Conservation (phyloP, 2,888 invertebrate genomes). For the Tanytarsus gracilentus region DNA sequence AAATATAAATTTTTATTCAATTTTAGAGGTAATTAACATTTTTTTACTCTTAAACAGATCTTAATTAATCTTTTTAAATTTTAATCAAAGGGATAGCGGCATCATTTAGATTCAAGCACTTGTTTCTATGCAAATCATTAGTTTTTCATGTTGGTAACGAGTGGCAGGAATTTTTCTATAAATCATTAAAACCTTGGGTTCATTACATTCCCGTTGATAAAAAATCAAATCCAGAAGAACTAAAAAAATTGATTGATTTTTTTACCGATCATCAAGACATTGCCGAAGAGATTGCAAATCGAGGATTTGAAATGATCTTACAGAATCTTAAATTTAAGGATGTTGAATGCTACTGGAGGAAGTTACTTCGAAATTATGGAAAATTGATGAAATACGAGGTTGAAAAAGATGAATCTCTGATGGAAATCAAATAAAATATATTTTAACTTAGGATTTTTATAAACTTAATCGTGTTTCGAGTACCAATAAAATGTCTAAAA, state of each 20-base stretch:
- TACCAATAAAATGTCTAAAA: too few relatives aligned
- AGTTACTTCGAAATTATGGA: slow-evolving; percentile 62
- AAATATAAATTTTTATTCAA: slow-evolving; percentile 90
- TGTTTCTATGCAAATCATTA: slow-evolving; percentile 84
- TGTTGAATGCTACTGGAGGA: slow-evolving; percentile 79
- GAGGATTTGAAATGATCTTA: slow-evolving; percentile 76
- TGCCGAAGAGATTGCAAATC: slow-evolving; percentile 66
- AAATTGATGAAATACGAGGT: slow-evolving; percentile 62
- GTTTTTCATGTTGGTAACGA: slow-evolving; percentile 91
- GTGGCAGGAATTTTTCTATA: slow-evolving; percentile 94
- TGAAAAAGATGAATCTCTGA: slow-evolving; percentile 49
- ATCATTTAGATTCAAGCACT: slow-evolving; percentile 91
- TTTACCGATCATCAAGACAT: slow-evolving; percentile 64
- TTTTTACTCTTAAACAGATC: too few relatives aligned
- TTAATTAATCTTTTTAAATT: too few relatives aligned
- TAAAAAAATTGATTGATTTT: slow-evolving; percentile 65
- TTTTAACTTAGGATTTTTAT: too few relatives aligned
- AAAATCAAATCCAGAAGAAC: slow-evolving; percentile 55
- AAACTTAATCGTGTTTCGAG: too few relatives aligned
- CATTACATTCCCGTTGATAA: slow-evolving; percentile 79
- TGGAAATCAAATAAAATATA: slow-evolving; percentile 41
- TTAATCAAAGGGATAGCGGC: too few relatives aligned
- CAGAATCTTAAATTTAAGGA: slow-evolving; percentile 72
- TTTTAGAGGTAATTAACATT: slow-evolving; percentile 87
- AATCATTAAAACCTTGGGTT: slow-evolving; percentile 83